Base-by-base conservation (phyloP, 1,140 invertebrate species). In the Rhopalosiphum padi region DNA sequence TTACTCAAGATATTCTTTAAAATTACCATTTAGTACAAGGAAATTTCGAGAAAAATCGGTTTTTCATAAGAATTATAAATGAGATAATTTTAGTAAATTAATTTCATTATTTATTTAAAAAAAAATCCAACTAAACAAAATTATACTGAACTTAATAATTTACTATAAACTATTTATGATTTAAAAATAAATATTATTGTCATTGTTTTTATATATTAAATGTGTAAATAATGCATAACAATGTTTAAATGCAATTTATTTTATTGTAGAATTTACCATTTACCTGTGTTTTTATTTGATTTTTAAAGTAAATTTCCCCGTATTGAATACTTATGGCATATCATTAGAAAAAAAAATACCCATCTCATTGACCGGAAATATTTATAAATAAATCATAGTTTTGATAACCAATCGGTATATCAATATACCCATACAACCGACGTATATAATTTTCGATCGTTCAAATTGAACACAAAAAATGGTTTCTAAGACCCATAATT, bases 381-480 rank as follows among this genome's bases (percentile, higher is more conserved):
- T 30, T 60, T 60, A 60, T 9, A 30, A 30, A 68, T 11, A n/a
- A 68, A 68, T 68, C 60, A n/a, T 68, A 68, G 30, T 30, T 68
- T 68, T 68, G 9, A n/a, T 68, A 68, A 68, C 60, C 30, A 30
- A 25, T 68, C 60, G 11, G 9, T 30, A 30, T 60, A 60, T 60
- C 30, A 30, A 15, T n/a, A 68, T 68, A 68, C 9, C 11, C n/a
- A n/a, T 15, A 68, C 11, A 9, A 60, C 30, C 30, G n/a, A 68
- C 60, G 60, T 68, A 43, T 51, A 86, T 86, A 86, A 41, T 46
- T 86, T 25, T 46, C 83, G 21, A 41, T 86, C 41, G 9, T 86
- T 86, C 43, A 86, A 86, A 86, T 86, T 86, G 83, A 86, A 86
- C 8, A 86, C 83, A 43, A 86, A 86, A 86, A 86, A 86, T 86